Percentiles rank a stretch among this genome's conserved stretches.
Conservation (phyloP, 1,140 invertebrate genomes). For the Brachionus rubens region DNA sequence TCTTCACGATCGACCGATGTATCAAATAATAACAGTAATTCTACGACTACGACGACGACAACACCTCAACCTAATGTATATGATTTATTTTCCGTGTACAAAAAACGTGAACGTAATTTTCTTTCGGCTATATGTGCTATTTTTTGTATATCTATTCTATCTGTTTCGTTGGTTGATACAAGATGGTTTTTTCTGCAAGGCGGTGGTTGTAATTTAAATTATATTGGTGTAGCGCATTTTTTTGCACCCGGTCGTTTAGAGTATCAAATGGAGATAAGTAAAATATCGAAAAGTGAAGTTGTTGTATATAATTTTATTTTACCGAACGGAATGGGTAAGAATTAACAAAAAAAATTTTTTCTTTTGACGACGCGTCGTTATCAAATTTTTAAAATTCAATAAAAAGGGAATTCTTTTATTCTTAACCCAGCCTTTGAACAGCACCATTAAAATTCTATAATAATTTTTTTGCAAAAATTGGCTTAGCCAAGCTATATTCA, state of each 20-base stretch:
- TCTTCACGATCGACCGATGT: background rate
- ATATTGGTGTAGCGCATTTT: slow-evolving; percentile 44
- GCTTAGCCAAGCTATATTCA: too few relatives aligned
- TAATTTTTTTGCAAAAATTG: too few relatives aligned
- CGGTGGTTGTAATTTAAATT: slow-evolving; percentile 41
- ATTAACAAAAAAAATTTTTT: slow-evolving; percentile 2
- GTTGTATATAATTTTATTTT: slow-evolving; percentile 38
- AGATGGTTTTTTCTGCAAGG: slow-evolving; percentile 45
- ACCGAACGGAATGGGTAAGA: slow-evolving; percentile 39
- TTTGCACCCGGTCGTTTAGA: slow-evolving; percentile 45
- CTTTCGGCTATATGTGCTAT: slow-evolving; percentile 33
- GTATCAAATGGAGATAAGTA: slow-evolving; percentile 12
- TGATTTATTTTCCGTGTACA: slow-evolving; percentile 3
- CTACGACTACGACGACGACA: background rate
- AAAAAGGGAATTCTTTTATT: too few relatives aligned
- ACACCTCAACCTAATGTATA: slow-evolving; percentile 2
- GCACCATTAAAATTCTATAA: too few relatives aligned
- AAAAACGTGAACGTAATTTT: slow-evolving; percentile 46
- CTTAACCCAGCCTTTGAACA: too few relatives aligned
- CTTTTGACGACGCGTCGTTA: too few relatives aligned
- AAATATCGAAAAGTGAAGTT: slow-evolving; percentile 34
- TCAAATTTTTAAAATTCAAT: too few relatives aligned
- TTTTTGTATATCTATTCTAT: slow-evolving; percentile 10
- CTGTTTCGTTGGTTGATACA: slow-evolving; percentile 18
- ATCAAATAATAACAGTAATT: background rate